Percentiles rank a stretch among this genome's conserved stretches.
Evolutionary conservation across 2,888 invertebrate species (phyloP).

Genomic region (Campopleginae sp.): DNA sequence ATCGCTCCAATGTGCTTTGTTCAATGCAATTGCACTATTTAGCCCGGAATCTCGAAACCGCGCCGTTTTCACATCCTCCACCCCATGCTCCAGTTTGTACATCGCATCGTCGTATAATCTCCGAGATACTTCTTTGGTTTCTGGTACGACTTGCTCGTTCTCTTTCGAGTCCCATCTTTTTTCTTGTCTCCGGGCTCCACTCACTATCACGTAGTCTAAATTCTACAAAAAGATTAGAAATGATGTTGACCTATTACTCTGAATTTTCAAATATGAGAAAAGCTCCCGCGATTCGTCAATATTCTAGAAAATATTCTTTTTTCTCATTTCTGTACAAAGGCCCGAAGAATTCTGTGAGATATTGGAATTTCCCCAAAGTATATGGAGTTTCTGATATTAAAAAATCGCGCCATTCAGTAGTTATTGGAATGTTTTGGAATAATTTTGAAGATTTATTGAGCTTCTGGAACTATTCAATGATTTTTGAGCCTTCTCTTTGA

Average conservation of each 20-base stretch:
- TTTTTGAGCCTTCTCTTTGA: not conserved
- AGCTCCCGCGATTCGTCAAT: not conserved
- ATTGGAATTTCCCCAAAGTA: not conserved
- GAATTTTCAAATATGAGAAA: not conserved
- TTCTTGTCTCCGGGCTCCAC: slow-evolving; percentile 98
- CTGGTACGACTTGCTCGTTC: slow-evolving; percentile 96
- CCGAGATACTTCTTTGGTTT: slow-evolving; percentile 95
- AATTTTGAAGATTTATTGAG: not conserved
- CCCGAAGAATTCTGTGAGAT: not conserved
- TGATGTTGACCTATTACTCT: not conserved
- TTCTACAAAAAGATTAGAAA: slow-evolving; percentile 87
- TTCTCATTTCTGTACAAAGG: not conserved
- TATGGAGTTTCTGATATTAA: not conserved
- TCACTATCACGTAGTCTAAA: slow-evolving; percentile 97
- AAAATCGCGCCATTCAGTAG: not conserved
- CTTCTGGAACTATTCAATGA: not conserved
- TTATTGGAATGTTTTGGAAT: not conserved
- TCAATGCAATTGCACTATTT: slow-evolving; percentile 90
- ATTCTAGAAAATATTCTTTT: not conserved
- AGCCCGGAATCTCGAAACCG: slow-evolving; percentile 90
- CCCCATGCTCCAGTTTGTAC: slow-evolving; percentile 98
- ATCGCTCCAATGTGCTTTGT: slow-evolving; percentile 95
- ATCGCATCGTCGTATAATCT: slow-evolving; percentile 97
- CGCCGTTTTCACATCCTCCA: slow-evolving; percentile 90
- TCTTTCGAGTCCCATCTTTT: slow-evolving; percentile 99